Evolutionary conservation across 2,888 invertebrate genomes (phyloP).

Genomic region (Pseudolycoriella hygida): DNA sequence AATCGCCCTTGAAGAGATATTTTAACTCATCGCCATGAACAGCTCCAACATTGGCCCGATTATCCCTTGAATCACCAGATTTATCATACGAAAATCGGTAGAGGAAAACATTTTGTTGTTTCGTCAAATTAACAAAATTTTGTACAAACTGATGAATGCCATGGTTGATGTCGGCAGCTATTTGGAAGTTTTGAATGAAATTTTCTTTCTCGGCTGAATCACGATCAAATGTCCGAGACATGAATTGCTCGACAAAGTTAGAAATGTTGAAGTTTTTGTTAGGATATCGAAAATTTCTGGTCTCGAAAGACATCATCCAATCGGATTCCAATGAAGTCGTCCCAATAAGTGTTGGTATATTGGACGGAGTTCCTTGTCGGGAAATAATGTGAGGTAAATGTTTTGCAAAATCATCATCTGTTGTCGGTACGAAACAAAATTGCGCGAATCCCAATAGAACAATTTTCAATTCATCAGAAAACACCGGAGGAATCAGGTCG

Average conservation of each 20-base stretch:
- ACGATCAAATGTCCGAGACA: no score
- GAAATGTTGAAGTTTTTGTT: neutral
- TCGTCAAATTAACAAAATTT: neutral
- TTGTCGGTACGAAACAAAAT: conserved; percentile 6
- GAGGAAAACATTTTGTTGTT: neutral
- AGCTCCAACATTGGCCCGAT: neutral
- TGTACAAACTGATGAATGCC: neutral
- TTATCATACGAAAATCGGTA: conserved; percentile 2
- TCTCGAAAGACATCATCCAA: neutral
- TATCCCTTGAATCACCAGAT: neutral
- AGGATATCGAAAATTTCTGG: neutral
- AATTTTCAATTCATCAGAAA: neutral
- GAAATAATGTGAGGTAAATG: conserved; percentile 3
- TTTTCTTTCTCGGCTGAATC: neutral
- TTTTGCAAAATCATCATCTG: conserved; percentile 1
- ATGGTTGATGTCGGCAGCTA: neutral
- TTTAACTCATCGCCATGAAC: conserved; percentile 5
- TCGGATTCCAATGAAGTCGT: conserved; percentile 7
- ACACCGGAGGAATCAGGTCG: neutral
- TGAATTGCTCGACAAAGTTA: neutral
- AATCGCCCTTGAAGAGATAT: neutral
- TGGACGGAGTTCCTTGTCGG: conserved; percentile 1
- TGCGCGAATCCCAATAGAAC: conserved; percentile 4
- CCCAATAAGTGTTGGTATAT: conserved; percentile 10
- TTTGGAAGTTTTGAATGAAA: neutral